Base-by-base conservation (phyloP, 1,140 invertebrate genomes). In the Drosophila bocqueti region DNA sequence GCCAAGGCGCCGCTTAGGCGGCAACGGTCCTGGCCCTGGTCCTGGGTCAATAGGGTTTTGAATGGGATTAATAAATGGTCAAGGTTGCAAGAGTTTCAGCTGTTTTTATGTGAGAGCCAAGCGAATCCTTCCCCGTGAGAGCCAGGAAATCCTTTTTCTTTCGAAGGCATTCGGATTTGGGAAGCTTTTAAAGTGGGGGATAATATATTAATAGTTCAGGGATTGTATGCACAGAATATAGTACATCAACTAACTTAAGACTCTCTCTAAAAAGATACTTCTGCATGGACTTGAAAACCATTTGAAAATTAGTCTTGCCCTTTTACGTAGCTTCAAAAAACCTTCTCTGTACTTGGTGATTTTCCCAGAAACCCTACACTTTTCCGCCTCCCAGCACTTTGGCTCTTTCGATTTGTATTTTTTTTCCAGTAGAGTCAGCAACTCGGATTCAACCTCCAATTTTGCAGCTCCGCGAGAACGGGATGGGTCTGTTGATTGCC, bases 1-100 rank as follows among this genome's bases (percentile, higher is more conserved):
- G 62, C 64, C 68, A 81, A 80, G 84, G 84, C 84, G 84, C 85
- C 84, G 62, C 73, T 34, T 42, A 43, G 84, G 26, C 85, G 85
- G 69, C 50, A 42, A 13, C 16, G 16, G 50, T 46, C 11, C 18
- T 24, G 16, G 15, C 11, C 46, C 29, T 11, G 45, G 6, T 16
- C n/a, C 34, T 47, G n/a, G 60, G 26, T 31, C 24, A 66, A 36
- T 31, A 49, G 18, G 45, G 11, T 10, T 11, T 52, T 68, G 13
- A 68, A 68, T 67, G 62, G 34, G n/a, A 26, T 18, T 15, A 47
- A 13, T 15, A 38, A 11, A n/a, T 29, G n/a, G 40, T 16, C 29
- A 21, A 16, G 29, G 21, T 46, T 45, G 21, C 54, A 21, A 7
- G 36, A 18, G 18, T 13, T n/a, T 13, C 62, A 64, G 52, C 52